phyloP scores from a whole-genome alignment of 2,888 invertebrate genomes.

The Ennomos erosarius region DNA sequence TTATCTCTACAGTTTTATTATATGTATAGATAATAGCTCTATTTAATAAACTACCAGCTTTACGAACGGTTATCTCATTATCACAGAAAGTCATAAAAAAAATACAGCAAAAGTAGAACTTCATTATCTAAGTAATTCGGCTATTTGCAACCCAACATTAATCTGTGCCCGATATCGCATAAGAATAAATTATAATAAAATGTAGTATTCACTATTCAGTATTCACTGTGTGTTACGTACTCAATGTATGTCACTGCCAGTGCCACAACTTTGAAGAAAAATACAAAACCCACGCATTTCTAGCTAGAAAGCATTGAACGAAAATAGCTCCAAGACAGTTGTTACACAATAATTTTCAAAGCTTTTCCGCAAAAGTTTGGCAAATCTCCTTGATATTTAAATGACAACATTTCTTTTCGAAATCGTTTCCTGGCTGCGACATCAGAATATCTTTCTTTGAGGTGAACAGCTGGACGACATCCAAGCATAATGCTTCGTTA shows the following conservation, averaged over 20 bases:
- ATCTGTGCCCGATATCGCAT: too few species aligned
- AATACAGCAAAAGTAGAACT: too few species aligned
- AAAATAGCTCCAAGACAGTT: constrained; percentile 10
- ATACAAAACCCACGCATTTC: constrained; percentile 14
- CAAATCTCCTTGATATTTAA: constrained; percentile 16
- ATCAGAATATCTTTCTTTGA: constrained; percentile 1
- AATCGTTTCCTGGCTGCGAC: constrained; percentile 15
- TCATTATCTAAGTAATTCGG: too few species aligned
- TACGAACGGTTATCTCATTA: not conserved
- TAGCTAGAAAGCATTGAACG: constrained; percentile 13
- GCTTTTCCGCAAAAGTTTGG: constrained; percentile 22
- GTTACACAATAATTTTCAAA: constrained; percentile 16
- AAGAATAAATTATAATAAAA: too few species aligned
- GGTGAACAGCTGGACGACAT: not conserved
- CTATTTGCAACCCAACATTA: too few species aligned
- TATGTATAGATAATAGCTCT: too few species aligned
- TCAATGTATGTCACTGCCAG: constrained; percentile 26
- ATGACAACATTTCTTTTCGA: constrained; percentile 11
- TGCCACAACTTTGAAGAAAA: constrained; percentile 16
- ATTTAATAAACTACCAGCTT: too few species aligned
- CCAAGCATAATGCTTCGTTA: too few species aligned
- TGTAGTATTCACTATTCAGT: not conserved
- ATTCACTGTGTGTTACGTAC: not conserved
- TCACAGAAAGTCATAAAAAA: too few species aligned
- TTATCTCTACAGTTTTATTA: too few species aligned